A percentile compares a stretch with the other conserved stretches of the same genome.
Evolutionary conservation across 2,113 vertebrate species (phyloP).

Genomic region (Cygnus buccinator): DNA sequence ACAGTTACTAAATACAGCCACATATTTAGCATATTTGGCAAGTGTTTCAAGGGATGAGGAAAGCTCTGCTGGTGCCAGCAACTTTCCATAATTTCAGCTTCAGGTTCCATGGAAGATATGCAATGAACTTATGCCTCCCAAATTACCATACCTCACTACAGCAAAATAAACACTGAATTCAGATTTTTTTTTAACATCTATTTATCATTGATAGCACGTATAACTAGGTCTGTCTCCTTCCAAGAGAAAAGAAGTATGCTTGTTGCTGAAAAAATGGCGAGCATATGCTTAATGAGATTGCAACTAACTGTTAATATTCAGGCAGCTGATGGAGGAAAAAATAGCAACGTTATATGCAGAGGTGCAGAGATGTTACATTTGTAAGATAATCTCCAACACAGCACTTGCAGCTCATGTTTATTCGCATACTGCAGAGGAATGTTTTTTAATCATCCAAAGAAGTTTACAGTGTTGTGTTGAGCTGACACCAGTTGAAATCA

Average conservation of each 20-base stretch:
- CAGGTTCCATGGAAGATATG: neutral
- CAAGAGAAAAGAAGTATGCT: neutral
- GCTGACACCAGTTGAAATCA: conserved; percentile 10
- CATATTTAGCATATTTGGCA: neutral
- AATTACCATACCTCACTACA: neutral
- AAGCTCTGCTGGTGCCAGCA: neutral
- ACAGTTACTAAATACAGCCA: neutral
- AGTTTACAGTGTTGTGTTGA: neutral
- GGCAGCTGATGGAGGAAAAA: neutral
- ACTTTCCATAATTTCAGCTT: neutral
- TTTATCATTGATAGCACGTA: neutral
- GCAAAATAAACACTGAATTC: conserved; percentile 11
- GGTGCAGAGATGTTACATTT: neutral
- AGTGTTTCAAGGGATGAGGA: neutral
- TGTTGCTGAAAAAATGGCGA: neutral
- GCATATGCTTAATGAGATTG: neutral
- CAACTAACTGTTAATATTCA: conserved; percentile 18
- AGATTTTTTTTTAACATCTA: neutral
- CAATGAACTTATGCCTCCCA: neutral
- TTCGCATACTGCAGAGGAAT: conserved; percentile 19
- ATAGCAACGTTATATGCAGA: neutral
- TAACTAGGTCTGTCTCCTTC: neutral
- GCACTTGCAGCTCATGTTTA: neutral
- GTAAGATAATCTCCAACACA: neutral
- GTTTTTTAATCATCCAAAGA: neutral